Conservation (phyloP, 2,797 vertebrate species). For the Falco columbarius region DNA sequence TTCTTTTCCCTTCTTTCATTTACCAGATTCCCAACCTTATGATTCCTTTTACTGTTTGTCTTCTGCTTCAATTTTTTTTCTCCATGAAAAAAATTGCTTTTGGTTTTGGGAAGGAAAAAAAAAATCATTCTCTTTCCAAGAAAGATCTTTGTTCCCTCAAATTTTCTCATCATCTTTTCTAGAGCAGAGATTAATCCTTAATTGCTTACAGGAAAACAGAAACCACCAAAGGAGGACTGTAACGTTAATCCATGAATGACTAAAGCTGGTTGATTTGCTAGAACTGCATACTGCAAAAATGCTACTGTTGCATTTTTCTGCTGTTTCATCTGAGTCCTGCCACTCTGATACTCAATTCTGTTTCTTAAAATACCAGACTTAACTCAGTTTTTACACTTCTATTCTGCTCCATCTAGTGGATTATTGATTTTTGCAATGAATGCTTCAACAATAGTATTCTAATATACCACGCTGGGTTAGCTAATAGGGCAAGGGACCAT, state of each 20-base stretch:
- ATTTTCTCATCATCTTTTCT: background rate
- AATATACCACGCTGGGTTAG: background rate
- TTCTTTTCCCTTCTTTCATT: background rate
- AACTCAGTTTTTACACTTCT: slow-evolving; percentile 53
- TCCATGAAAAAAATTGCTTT: background rate
- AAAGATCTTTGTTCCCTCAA: background rate
- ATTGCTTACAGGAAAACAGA: background rate
- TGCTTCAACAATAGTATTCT: slow-evolving; percentile 14
- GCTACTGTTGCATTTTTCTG: background rate
- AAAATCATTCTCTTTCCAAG: background rate
- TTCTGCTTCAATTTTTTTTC: background rate
- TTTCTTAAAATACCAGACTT: slow-evolving; percentile 5
- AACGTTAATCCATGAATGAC: background rate
- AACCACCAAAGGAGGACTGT: background rate
- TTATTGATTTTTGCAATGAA: slow-evolving; percentile 53
- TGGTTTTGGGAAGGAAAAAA: background rate
- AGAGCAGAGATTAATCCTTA: background rate
- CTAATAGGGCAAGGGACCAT: slow-evolving; percentile 20
- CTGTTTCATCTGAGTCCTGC: background rate
- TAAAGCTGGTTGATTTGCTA: background rate
- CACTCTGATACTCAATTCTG: background rate
- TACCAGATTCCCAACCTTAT: background rate
- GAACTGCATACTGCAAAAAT: background rate
- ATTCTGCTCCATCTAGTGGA: slow-evolving; percentile 76
- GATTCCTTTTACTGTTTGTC: background rate